Base-by-base conservation (phyloP, 2,888 invertebrate genomes). In the Lepidochitona cinerea region DNA sequence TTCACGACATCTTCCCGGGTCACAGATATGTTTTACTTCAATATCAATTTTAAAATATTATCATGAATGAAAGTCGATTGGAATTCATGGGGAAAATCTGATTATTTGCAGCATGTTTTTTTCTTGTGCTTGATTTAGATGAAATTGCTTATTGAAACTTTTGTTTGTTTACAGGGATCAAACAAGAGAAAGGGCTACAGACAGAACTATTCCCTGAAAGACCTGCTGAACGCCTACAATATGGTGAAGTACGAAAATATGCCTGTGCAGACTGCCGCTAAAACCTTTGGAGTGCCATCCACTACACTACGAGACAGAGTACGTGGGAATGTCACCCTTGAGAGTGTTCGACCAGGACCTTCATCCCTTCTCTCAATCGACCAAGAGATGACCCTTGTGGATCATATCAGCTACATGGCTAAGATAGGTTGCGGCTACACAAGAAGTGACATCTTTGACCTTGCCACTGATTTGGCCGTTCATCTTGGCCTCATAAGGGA, bases 381-480 rank as follows among this genome's bases (percentile, higher is more conserved):
- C n/a, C 67, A 77, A 37, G 75, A 77, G 36, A 65, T 70, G 6
- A 29, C 14, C n/a, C 59, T 77, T 5, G 71, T 68, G 7, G 52
- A 70, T 37, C 73, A 73, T 35, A 9, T 71, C 33, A 65, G 49
- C 12, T 64, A 65, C 26, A 69, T 77, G 73, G 68, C 75, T 12
- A 66, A 53, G 26, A 6, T 69, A 12, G 77, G 77, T 18, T 77
- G 67, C 72, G 66, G 54, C 23, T 77, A 72, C 41, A 70, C 70
- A 37, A 54, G 77, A 54, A 23, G 70, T 0, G 78, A 80, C 66
- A 72, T 76, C 12, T 53, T 79, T n/a, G 59, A 75, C 9, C 49
- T 80, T 18, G 81, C 77, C 0, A 59, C 76, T 32, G 77, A 79
- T 14, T 76, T 73, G 66, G 79, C 81, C 4, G 41, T 77, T 4